These are phyloP conservation scores for Noctua comes DNA, from an alignment of 2,888 invertebrate species.

Conservation along the genomic window DNA sequence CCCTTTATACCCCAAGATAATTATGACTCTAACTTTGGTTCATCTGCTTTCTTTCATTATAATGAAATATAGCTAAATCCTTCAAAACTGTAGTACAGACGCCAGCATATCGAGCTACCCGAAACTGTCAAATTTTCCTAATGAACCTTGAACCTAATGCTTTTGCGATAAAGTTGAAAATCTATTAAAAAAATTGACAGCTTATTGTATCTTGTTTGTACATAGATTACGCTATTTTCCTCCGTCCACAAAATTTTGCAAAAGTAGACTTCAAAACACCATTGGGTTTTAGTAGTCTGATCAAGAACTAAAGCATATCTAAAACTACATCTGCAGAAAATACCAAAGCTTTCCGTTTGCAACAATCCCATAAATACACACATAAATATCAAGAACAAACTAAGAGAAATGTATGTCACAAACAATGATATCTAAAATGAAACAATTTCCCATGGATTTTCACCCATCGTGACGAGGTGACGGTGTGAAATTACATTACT, in stretches of 20 bases:
- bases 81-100: neutral
- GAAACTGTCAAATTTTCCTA: too few relatives aligned
- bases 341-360: conserved; percentile 5
- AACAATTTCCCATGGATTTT: conserved; percentile 68
- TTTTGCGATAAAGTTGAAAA: too few relatives aligned
- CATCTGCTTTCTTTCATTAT: neutral
- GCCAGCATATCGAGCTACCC: too few relatives aligned
- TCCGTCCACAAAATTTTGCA: neutral
- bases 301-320: neutral
- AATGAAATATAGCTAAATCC: neutral
- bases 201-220: too few relatives aligned
- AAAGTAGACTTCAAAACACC: neutral
- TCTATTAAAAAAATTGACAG: too few relatives aligned
- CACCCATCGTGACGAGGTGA: conserved; percentile 61
- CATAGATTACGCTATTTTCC: neutral
- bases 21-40: neutral
- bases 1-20: too few relatives aligned
- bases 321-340: neutral
- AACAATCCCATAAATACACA: conserved; percentile 27
- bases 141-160: too few relatives aligned
- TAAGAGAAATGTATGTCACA: conserved; percentile 60
- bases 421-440: conserved; percentile 59
- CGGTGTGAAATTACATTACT: conserved; percentile 68
- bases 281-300: neutral
- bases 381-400: conserved; percentile 51